phyloP scores from a whole-genome alignment of 2,113 vertebrate species.

The Apodemus sylvaticus region DNA sequence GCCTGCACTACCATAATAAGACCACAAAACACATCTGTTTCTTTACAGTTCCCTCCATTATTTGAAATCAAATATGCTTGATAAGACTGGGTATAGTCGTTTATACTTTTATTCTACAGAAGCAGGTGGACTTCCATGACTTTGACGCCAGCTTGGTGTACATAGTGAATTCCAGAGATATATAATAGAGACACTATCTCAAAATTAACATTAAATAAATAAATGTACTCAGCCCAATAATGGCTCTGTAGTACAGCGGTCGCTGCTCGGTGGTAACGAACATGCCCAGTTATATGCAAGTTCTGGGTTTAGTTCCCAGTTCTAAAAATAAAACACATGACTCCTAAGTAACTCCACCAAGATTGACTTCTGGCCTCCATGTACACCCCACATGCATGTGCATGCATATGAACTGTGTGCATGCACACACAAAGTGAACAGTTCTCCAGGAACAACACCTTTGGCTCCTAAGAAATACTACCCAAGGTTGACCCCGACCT shows the following conservation, averaged over 20 bases:
- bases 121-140: neutral
- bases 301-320: neutral
- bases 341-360: neutral
- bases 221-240: neutral
- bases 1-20: neutral
- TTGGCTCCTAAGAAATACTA: neutral
- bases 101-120: neutral
- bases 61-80: neutral
- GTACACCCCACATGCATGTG: neutral
- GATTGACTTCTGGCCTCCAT: neutral
- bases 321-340: neutral
- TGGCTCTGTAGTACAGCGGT: neutral
- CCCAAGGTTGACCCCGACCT: neutral
- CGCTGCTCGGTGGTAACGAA: neutral
- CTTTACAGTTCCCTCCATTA: neutral
- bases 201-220: neutral
- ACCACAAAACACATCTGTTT: neutral
- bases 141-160: neutral
- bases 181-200: neutral
- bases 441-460: neutral
- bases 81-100: neutral
- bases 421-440: neutral
- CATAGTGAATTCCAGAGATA: neutral
- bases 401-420: neutral
- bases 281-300: neutral